Percentiles rank a stretch among this genome's conserved stretches.
Evolutionary conservation across 2,888 invertebrate genomes (phyloP).

Genomic region (Andrena hattorfiana): DNA sequence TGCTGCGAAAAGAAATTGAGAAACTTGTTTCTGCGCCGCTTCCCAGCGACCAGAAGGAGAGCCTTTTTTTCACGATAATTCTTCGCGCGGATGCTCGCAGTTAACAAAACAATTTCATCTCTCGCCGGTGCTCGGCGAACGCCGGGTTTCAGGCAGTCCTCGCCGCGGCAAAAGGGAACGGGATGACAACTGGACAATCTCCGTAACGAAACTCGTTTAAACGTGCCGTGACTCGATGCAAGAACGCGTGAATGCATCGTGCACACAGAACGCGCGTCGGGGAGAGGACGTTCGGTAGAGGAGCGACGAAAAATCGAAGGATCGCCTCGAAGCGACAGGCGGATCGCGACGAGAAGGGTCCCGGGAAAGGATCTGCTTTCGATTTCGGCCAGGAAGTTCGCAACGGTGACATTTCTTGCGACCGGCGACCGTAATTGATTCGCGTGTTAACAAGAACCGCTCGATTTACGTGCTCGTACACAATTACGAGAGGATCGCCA

Average conservation of each 20-base stretch:
- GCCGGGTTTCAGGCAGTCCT: slow-evolving; percentile 1
- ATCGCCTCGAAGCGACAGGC: background rate
- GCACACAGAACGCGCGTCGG: background rate
- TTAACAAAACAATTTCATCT: slow-evolving; percentile 27
- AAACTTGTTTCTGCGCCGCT: background rate
- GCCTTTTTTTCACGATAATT: background rate
- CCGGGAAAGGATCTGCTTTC: background rate
- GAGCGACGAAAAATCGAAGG: slow-evolving; percentile 14
- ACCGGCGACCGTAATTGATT: slow-evolving; percentile 39
- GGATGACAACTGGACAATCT: slow-evolving; percentile 70
- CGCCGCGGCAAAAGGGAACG: background rate
- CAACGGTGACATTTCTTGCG: background rate
- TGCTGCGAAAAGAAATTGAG: background rate
- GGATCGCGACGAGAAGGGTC: background rate
- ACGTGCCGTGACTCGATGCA: slow-evolving; percentile 62
- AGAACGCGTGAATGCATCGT: slow-evolving; percentile 39
- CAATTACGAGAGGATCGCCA: slow-evolving; percentile 10
- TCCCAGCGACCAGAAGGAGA: too few relatives aligned
- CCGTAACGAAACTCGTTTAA: slow-evolving; percentile 74
- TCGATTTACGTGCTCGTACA: slow-evolving; percentile 14
- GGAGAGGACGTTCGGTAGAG: background rate
- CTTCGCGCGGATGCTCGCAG: background rate
- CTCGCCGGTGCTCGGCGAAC: background rate
- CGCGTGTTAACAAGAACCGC: slow-evolving; percentile 42
- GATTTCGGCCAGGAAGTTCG: background rate